Conservation (phyloP, 1,140 invertebrate species). For the Bombus ignitus region DNA sequence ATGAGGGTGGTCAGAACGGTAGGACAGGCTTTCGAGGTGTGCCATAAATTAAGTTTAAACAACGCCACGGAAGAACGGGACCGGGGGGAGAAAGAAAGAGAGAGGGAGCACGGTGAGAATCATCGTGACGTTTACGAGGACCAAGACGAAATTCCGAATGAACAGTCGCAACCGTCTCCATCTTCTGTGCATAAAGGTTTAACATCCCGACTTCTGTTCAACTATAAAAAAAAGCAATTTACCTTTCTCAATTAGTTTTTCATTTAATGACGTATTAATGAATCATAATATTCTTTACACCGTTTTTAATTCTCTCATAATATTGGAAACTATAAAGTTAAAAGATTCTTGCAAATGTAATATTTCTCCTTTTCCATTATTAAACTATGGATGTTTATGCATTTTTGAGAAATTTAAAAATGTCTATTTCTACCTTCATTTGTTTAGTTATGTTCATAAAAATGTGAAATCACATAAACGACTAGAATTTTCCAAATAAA, state of each 20-base stretch:
- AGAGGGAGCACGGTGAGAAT: constrained; percentile 80
- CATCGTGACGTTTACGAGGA: constrained; percentile 85
- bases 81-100: constrained; percentile 61
- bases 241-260: no score
- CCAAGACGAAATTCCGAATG: constrained; percentile 85
- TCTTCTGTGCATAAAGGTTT: constrained; percentile 79
- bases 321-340: not conserved
- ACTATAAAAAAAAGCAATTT: not conserved
- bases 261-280: not conserved
- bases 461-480: not conserved
- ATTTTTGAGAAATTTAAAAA: no score
- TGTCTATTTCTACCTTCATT: not conserved
- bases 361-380: no score
- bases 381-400: no score
- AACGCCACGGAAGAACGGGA: constrained; percentile 74
- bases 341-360: not conserved
- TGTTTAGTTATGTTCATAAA: not conserved
- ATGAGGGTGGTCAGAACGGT: constrained; percentile 98
- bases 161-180: constrained; percentile 81
- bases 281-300: not conserved
- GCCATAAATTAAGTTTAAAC: constrained; percentile 93
- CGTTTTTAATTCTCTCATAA: not conserved
- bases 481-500: not conserved
- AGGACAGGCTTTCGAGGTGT: constrained; percentile 99
- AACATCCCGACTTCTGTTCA: constrained; percentile 30